Evolutionary conservation across 2,888 invertebrate species (phyloP).

Genomic region (Cabera pusaria): DNA sequence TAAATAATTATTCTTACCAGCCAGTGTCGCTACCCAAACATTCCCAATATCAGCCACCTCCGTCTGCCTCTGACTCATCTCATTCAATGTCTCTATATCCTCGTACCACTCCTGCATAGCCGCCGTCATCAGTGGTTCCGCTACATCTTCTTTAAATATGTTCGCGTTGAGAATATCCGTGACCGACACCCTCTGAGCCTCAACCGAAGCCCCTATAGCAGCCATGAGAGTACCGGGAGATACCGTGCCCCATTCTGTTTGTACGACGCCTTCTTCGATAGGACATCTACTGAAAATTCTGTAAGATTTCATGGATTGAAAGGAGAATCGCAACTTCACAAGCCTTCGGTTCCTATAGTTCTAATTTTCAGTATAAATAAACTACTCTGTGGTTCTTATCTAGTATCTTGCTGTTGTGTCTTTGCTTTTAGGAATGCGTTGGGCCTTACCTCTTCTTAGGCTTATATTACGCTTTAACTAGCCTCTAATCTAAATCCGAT

Average conservation of each 20-base stretch:
- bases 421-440: too few species aligned
- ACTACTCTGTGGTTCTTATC: too few species aligned
- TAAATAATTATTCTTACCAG: conserved; percentile 61
- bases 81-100: conserved; percentile 56
- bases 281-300: conserved; percentile 82
- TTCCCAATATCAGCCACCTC: conserved; percentile 75
- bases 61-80: conserved; percentile 33
- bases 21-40: conserved; percentile 84
- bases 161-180: conserved; percentile 71
- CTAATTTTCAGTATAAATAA: too few species aligned
- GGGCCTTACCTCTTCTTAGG: too few species aligned
- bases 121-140: conserved; percentile 59
- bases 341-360: too few species aligned
- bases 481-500: too few species aligned
- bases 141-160: conserved; percentile 63
- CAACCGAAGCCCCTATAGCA: conserved; percentile 84
- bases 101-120: conserved; percentile 67
- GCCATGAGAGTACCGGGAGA: conserved; percentile 84
- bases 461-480: too few species aligned
- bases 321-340: too few species aligned
- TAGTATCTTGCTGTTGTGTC: too few species aligned
- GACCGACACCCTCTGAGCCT: conserved; percentile 80
- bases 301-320: too few species aligned
- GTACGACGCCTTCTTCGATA: conserved; percentile 85
- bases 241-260: conserved; percentile 85